phyloP scores from a whole-genome alignment of 2,888 invertebrate species.

The Eilema griseolum region DNA sequence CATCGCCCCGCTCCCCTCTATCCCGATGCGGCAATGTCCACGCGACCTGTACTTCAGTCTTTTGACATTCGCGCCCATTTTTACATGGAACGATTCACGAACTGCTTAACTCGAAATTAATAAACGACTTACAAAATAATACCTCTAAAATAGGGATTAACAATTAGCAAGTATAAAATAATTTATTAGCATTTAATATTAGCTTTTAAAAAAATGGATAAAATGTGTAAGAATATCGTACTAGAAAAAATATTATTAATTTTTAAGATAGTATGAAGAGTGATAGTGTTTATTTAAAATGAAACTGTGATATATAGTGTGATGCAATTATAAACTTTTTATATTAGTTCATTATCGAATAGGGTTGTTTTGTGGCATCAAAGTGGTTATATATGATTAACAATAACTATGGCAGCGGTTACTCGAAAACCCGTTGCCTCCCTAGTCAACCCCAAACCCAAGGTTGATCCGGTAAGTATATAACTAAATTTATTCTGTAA shows the following conservation, averaged over 20 bases:
- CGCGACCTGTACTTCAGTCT: conserved; percentile 82
- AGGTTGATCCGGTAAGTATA: conserved; percentile 74
- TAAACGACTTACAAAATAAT: conserved; percentile 52
- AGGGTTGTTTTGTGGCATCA: conserved; percentile 77
- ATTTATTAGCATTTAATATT: conserved; percentile 69
- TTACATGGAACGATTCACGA: conserved; percentile 84
- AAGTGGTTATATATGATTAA: conserved; percentile 66
- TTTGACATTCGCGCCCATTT: conserved; percentile 86
- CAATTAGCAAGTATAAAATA: conserved; percentile 51
- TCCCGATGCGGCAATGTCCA: conserved; percentile 63
- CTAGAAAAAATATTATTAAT: conserved; percentile 29
- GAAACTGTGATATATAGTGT: conserved; percentile 68
- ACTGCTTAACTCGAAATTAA: conserved; percentile 70
- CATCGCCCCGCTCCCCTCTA: conserved; percentile 67
- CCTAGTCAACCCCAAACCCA: conserved; percentile 57
- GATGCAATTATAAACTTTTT: conserved; percentile 54
- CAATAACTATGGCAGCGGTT: conserved; percentile 76
- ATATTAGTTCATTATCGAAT: conserved; percentile 39
- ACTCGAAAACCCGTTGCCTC: conserved; percentile 70
- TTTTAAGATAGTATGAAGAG: conserved; percentile 35
- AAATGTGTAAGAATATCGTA: conserved; percentile 36
- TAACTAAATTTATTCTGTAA: conserved; percentile 29
- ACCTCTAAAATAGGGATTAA: conserved; percentile 58
- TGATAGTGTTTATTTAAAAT: conserved; percentile 41
- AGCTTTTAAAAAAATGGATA: conserved; percentile 49